Evolutionary conservation across 2,113 vertebrate genomes (phyloP).

Genomic region (cattle (Bos taurus)): DNA sequence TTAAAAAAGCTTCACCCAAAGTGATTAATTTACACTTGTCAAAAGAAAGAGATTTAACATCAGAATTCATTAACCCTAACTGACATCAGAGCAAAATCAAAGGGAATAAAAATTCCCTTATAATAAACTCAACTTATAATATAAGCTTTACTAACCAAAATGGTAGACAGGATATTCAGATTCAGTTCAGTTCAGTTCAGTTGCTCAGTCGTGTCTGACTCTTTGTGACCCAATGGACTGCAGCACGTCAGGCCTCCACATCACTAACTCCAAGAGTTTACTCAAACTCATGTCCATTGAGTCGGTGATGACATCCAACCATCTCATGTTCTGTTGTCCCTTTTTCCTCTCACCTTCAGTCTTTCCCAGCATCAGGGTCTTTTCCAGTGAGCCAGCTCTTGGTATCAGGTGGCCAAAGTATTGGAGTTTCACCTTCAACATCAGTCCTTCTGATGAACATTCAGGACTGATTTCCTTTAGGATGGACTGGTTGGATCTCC

Average conservation of each 20-base stretch:
- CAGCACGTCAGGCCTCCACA: neutral
- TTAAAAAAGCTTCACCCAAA: neutral
- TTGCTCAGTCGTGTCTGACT: neutral
- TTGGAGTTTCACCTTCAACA: neutral
- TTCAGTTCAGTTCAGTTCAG: neutral
- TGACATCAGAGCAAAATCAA: neutral
- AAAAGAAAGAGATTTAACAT: conserved; percentile 24
- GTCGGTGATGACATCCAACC: neutral
- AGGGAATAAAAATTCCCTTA: conserved; percentile 6
- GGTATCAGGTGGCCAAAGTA: neutral
- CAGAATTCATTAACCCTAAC: neutral
- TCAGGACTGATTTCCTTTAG: neutral
- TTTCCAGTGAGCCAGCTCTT: neutral
- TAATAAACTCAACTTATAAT: conserved; percentile 7
- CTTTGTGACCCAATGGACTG: neutral
- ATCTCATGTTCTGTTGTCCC: neutral
- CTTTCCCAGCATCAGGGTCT: neutral
- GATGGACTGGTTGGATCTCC: neutral
- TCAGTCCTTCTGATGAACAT: neutral
- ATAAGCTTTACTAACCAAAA: neutral
- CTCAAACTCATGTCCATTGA: neutral
- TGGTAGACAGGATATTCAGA: neutral
- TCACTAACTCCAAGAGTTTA: neutral
- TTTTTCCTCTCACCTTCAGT: neutral
- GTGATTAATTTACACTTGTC: conserved; percentile 21